These are phyloP conservation scores for Strix aluco DNA, from an alignment of 2,113 vertebrate species.

Conservation along the genomic window DNA sequence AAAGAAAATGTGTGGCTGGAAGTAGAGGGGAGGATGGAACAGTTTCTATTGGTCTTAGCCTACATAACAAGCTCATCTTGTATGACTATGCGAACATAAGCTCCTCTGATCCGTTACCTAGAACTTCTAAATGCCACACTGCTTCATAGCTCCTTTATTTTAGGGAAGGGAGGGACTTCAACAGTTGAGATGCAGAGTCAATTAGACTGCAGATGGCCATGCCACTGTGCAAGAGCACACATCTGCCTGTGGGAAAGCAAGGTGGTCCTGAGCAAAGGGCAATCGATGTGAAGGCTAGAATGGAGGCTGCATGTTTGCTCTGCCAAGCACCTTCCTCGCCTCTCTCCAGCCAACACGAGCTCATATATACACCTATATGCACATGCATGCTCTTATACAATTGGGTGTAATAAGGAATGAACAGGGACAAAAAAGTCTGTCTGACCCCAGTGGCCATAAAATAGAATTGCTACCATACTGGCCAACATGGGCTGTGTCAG, in stretches of 20 bases:
- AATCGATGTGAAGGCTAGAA: not conserved
- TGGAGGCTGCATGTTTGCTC: not conserved
- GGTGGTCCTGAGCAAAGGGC: not conserved
- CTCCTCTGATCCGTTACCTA: not conserved
- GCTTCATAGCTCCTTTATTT: not conserved
- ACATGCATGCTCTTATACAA: not conserved
- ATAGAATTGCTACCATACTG: not conserved
- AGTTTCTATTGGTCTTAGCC: not conserved
- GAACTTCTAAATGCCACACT: not conserved
- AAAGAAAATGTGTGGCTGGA: not conserved
- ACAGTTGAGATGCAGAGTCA: not conserved
- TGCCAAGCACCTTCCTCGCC: not conserved
- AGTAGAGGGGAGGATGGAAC: not conserved
- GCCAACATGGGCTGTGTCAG: not conserved
- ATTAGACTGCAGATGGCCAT: not conserved
- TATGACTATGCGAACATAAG: not conserved
- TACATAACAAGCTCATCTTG: not conserved
- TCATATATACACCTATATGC: not conserved
- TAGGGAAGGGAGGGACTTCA: not conserved
- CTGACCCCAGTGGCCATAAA: not conserved
- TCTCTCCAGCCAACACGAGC: not conserved
- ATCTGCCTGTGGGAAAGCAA: not conserved
- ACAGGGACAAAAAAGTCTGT: not conserved
- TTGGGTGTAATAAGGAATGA: not conserved
- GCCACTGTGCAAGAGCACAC: not conserved